Conservation (phyloP, 2,113 vertebrate genomes). For the Lepidothrix coronata region DNA sequence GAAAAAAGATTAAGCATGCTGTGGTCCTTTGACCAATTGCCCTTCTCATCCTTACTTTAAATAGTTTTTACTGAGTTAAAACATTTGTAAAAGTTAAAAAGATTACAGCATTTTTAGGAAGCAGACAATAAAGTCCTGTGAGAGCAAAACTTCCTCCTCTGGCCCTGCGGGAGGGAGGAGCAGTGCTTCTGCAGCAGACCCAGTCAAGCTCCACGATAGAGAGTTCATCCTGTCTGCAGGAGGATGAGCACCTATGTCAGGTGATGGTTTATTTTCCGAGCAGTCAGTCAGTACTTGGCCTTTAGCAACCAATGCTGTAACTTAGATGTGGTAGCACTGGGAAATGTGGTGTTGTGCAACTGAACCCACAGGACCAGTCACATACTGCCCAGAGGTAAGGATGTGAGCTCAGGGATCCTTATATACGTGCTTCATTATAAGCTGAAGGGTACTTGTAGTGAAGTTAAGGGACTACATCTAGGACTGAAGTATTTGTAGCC, state of each 20-base stretch:
- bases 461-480: neutral
- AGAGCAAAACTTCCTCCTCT: neutral
- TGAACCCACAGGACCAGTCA: neutral
- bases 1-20: constrained; percentile 12
- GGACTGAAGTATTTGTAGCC: neutral
- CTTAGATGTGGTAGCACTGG: neutral
- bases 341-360: neutral
- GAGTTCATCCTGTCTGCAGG: neutral
- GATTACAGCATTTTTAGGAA: constrained; percentile 15
- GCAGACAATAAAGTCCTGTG: neutral
- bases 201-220: neutral
- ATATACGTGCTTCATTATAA: neutral
- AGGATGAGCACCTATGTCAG: neutral
- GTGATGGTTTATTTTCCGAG: neutral
- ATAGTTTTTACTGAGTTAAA: constrained; percentile 30
- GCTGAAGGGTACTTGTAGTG: neutral
- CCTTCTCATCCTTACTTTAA: constrained; percentile 1
- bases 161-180: neutral
- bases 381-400: neutral
- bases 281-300: neutral
- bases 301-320: neutral
- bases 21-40: constrained; percentile 33
- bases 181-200: neutral
- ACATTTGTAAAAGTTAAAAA: constrained; percentile 16
- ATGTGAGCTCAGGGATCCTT: neutral